These are phyloP conservation scores for Orthosia gracilis DNA, from an alignment of 2,888 invertebrate species.

Conservation along the genomic window DNA sequence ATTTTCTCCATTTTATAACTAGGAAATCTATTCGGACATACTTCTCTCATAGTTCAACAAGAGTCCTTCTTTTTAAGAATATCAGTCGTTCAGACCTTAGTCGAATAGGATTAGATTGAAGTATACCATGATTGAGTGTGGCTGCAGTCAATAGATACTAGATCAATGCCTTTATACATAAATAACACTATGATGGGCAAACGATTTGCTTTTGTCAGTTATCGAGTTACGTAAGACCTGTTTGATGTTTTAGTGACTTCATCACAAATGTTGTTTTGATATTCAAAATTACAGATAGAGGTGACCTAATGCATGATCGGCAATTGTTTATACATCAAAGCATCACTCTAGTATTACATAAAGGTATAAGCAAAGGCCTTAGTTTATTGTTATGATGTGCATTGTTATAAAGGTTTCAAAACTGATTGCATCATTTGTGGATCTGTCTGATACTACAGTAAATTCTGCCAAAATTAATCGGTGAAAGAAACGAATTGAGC, in stretches of 20 bases:
- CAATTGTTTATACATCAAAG: slow-evolving; percentile 5
- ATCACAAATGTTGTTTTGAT: slow-evolving; percentile 26
- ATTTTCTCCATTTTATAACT: not conserved
- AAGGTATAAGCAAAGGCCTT: no score
- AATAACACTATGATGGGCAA: no score
- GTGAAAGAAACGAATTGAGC: no score
- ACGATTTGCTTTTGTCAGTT: slow-evolving; percentile 2
- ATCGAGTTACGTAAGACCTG: not conserved
- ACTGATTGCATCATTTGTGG: no score
- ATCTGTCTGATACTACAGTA: no score
- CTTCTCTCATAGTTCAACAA: no score
- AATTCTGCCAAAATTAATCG: no score
- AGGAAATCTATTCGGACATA: not conserved
- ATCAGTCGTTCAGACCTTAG: not conserved
- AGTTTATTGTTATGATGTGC: no score
- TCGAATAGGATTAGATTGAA: not conserved
- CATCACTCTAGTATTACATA: not conserved
- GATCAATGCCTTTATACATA: not conserved
- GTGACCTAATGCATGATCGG: slow-evolving; percentile 23
- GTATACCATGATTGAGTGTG: slow-evolving; percentile 18
- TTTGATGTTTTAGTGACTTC: slow-evolving; percentile 17
- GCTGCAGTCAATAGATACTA: slow-evolving; percentile 12
- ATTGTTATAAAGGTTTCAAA: not conserved
- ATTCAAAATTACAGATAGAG: not conserved
- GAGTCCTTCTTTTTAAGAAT: not conserved